A percentile compares a stretch with the other conserved stretches of the same genome.
phyloP scores from a whole-genome alignment of 2,113 vertebrate genomes.

The Gnathonemus echidnorhynchus region DNA sequence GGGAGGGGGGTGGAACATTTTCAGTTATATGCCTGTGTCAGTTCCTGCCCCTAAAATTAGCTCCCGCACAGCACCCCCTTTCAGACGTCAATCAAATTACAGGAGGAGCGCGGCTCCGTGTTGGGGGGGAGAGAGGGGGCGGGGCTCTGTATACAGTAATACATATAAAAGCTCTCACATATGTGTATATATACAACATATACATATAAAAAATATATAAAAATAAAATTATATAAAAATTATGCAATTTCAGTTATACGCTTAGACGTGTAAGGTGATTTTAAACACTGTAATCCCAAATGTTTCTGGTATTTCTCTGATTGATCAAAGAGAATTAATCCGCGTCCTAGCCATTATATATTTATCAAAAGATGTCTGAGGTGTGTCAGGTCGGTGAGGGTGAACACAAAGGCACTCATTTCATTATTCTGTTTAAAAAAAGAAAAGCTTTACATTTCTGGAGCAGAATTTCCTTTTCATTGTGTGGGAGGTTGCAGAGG shows the following conservation, averaged over 20 bases:
- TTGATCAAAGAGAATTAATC: constrained; percentile 15
- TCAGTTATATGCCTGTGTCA: not conserved
- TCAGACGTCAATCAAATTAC: not conserved
- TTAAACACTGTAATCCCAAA: not conserved
- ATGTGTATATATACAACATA: not conserved
- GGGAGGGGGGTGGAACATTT: not conserved
- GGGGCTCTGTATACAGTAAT: not conserved
- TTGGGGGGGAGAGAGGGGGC: not conserved
- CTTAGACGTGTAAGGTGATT: not conserved
- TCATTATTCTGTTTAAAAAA: too few relatives aligned
- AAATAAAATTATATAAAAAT: too few relatives aligned
- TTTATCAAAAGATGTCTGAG: too few relatives aligned
- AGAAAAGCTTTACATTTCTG: too few relatives aligned
- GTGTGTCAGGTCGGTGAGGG: too few relatives aligned
- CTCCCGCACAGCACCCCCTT: not conserved
- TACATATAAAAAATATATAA: not conserved
- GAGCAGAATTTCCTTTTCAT: too few relatives aligned
- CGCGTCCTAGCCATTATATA: too few relatives aligned
- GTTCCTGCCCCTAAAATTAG: constrained; percentile 24
- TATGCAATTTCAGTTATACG: too few relatives aligned
- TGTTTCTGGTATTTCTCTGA: not conserved
- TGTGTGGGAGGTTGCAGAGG: too few relatives aligned
- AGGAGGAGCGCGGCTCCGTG: not conserved
- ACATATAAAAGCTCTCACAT: not conserved
- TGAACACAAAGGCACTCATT: too few relatives aligned